A percentile compares a stretch with the other conserved stretches of the same genome.
Evolutionary conservation across 2,888 invertebrate genomes (phyloP).

Genomic region (Caenorhabditis auriculariae): DNA sequence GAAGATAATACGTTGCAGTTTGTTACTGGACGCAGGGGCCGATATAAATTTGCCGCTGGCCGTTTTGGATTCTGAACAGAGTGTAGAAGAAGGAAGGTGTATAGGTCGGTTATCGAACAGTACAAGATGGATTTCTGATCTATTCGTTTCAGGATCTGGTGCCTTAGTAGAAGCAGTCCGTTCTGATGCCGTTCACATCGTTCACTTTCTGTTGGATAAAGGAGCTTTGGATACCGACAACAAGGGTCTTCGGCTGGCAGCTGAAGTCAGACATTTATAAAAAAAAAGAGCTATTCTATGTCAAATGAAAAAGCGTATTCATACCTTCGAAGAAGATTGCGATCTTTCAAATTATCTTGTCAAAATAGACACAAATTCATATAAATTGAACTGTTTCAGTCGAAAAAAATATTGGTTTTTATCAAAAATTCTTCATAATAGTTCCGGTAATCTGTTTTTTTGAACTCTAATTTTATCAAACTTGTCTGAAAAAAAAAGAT

Average conservation of each 20-base stretch:
- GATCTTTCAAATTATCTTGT: no score
- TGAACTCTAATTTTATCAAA: no score
- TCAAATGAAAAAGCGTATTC: neutral
- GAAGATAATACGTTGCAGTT: constrained; percentile 66
- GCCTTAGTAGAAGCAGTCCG: constrained; percentile 75
- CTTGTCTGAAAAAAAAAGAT: no score
- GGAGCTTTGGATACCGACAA: constrained; percentile 85
- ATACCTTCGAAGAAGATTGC: neutral
- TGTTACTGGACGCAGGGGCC: constrained; percentile 74
- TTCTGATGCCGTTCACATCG: constrained; percentile 73
- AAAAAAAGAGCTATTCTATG: neutral
- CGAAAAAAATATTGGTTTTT: no score
- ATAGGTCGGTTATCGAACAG: constrained; percentile 13
- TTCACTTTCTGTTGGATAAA: constrained; percentile 77
- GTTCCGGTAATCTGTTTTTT: no score
- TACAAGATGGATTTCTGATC: no score
- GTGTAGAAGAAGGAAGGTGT: constrained; percentile 50
- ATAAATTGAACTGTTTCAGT: no score
- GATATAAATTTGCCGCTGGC: constrained; percentile 76
- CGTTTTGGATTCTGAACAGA: constrained; percentile 63
- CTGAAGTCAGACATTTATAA: constrained; percentile 12
- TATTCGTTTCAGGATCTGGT: constrained; percentile 44
- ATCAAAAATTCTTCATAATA: no score
- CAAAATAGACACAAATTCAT: no score
- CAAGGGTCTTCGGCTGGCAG: constrained; percentile 73